Base-by-base conservation (phyloP, 2,113 vertebrate genomes). In the Thalassarche chlororhynchos region DNA sequence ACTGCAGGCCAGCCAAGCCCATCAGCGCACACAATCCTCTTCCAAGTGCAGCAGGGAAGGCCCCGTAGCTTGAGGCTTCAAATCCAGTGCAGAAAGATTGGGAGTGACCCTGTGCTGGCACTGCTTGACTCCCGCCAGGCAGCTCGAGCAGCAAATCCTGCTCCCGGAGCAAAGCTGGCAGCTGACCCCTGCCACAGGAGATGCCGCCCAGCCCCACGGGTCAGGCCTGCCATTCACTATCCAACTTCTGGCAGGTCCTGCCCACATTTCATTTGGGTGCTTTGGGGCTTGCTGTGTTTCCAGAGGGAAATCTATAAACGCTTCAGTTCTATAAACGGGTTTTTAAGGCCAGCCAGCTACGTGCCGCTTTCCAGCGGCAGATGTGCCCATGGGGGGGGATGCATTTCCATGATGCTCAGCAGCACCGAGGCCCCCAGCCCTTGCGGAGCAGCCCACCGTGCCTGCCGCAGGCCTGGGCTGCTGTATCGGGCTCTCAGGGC, bases 381-480 rank as follows among this genome's bases (percentile, higher is more conserved):
- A 54, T 2, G 10, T 34, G 90, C 34, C 69, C 2, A 5, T 2
- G 40, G 60, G 24, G 40, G 60, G 24, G 54, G 23, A 46, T 6
- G 31, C 0, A 11, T 38, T 54, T 55, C 70, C 29, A 40, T 0
- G 5, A 40, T 2, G 74, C 55, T 78, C 68, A 25, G 55, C 83
- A 40, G 40, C 8, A 24, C 32, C 0, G 4, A 92, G 32, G 24
- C n/a, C 72, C 23, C 18, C 57, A 38, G 58, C 51, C 44, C 62
- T 58, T 17, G 6, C 0, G 1, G 42, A 57, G 55, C 60, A 77
- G 32, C 61, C 24, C 61, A 3, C 36, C 1, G 13, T 0, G 12
- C 42, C 82, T 26, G 58, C 58, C 9, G 9, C 60, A 28, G 2
- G 4, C 47, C 36, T 8, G 64, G 23, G 42, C 20, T 23, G 46